Evolutionary conservation across 2,113 vertebrate genomes (phyloP), one percentile per base, ranked within the genome.

Genomic region (Seriola dumerili): DNA sequence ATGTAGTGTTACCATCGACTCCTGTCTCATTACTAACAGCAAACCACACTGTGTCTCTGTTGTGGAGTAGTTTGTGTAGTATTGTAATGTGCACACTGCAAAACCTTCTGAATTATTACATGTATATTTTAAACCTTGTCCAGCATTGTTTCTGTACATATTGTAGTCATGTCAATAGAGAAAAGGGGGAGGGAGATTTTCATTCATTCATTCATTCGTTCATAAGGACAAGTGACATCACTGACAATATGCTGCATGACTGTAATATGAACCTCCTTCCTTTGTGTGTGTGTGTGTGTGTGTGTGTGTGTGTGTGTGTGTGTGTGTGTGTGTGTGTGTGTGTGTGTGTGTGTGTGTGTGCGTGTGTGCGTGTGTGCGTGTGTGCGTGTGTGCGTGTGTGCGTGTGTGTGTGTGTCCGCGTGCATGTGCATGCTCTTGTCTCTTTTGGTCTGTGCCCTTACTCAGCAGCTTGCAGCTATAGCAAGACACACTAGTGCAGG

Each of bases 221-320:
- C 0, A 71, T 76, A 17, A 79, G 80, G 81, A 78, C 54, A n/a
- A 46, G 85, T 91, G 87, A 90, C 88, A 88, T 91, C 87, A 88
- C 61, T 78, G 76, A 82, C 72, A 80, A 86, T 75, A 58, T 88
- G 90, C 86, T 85, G 70, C 66, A 78, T 71, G 83, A 77, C 58
- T 83, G 86, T 73, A 91, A 91, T 86, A 38, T 50, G 85, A 92
- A 50, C 66, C 79, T 70, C 32, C 48, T 63, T 68, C 77, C 29
- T 83, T 34, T 84, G 70, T 87, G 5, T 83, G 16, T 65, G n/a
- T 78, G 72, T 34, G 73, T 71, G 76, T 25, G 38, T 50, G 48
- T 34, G 59, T 4, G 71, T 42, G 65, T 8, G 10, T 16, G 25
- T 70, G 68, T 72, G 63, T 73, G 55, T 40, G 40, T 23, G 71